Percentiles rank a stretch among this genome's conserved stretches.
phyloP scores from a whole-genome alignment of 2,797 vertebrate genomes.

The Aplochiton taeniatus region DNA sequence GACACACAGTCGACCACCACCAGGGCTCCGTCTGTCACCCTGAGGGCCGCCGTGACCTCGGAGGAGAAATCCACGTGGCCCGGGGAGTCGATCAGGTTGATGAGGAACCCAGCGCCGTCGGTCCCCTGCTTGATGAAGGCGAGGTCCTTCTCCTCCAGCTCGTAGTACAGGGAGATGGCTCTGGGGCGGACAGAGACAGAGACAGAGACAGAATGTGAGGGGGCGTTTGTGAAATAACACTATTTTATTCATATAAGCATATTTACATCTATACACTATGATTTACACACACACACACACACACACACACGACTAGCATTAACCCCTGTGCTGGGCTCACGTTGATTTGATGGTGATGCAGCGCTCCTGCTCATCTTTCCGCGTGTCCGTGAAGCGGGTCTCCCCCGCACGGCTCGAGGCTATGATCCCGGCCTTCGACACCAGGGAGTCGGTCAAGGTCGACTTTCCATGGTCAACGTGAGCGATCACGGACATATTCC shows the following conservation, averaged over 20 bases:
- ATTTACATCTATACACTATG: too few relatives aligned
- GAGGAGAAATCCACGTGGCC: conserved; percentile 56
- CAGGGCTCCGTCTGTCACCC: conserved; percentile 41
- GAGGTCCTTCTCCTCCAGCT: neutral
- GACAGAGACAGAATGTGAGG: neutral
- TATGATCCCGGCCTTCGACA: conserved; percentile 87
- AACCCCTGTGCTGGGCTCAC: conserved; percentile 60
- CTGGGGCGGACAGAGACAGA: neutral
- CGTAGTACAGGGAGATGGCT: neutral
- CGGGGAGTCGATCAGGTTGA: conserved; percentile 54
- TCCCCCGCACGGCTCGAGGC: conserved; percentile 83
- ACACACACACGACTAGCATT: neutral
- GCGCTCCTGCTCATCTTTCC: conserved; percentile 87
- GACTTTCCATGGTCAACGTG: conserved; percentile 88
- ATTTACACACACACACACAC: neutral
- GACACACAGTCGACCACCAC: conserved; percentile 53
- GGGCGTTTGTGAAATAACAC: neutral
- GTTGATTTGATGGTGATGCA: conserved; percentile 91
- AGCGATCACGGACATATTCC: conserved; percentile 88
- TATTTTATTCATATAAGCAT: too few relatives aligned
- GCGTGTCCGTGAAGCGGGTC: conserved; percentile 85
- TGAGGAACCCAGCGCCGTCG: conserved; percentile 50
- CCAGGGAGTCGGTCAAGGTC: conserved; percentile 84
- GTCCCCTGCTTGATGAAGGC: conserved; percentile 36
- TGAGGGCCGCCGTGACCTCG: conserved; percentile 52